phyloP scores from a whole-genome alignment of 2,888 invertebrate species.

The Crioceris asparagi region DNA sequence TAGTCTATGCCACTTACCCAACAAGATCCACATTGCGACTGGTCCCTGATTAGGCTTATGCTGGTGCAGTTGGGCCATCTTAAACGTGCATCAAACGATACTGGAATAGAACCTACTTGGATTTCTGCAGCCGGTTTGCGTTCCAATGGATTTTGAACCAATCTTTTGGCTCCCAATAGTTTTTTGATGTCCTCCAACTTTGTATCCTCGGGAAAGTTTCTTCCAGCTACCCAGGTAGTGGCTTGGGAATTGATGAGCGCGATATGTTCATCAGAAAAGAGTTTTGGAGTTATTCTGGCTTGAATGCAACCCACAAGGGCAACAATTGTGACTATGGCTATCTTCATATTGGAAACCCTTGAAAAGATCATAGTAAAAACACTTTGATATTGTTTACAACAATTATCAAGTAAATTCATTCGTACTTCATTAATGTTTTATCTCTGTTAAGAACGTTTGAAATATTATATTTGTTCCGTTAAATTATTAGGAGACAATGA shows the following conservation, averaged over 20 bases:
- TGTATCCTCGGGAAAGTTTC: conserved; percentile 53
- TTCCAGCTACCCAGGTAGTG: conserved; percentile 66
- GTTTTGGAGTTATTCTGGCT: conserved; percentile 7
- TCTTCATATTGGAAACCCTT: neutral
- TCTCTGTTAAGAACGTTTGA: too few relatives aligned
- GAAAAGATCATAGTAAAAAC: too few relatives aligned
- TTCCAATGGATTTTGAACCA: too few relatives aligned
- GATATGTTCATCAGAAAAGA: conserved; percentile 17
- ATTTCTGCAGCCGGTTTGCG: too few relatives aligned
- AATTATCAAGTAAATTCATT: too few relatives aligned
- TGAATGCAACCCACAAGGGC: neutral
- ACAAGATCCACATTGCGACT: conserved; percentile 79
- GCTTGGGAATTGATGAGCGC: conserved; percentile 51
- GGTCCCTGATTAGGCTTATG: conserved; percentile 67
- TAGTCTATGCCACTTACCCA: too few relatives aligned
- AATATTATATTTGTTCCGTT: too few relatives aligned
- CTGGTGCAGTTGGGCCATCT: conserved; percentile 75
- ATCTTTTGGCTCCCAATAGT: conserved; percentile 16
- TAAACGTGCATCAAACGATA: conserved; percentile 63
- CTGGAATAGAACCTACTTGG: conserved; percentile 43
- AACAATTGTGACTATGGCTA: neutral
- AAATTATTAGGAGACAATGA: too few relatives aligned
- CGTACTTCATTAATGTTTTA: too few relatives aligned
- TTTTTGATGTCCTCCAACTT: conserved; percentile 11
- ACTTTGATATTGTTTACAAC: too few relatives aligned